phyloP scores from a whole-genome alignment of 2,888 invertebrate species.

The Macaria liturata region DNA sequence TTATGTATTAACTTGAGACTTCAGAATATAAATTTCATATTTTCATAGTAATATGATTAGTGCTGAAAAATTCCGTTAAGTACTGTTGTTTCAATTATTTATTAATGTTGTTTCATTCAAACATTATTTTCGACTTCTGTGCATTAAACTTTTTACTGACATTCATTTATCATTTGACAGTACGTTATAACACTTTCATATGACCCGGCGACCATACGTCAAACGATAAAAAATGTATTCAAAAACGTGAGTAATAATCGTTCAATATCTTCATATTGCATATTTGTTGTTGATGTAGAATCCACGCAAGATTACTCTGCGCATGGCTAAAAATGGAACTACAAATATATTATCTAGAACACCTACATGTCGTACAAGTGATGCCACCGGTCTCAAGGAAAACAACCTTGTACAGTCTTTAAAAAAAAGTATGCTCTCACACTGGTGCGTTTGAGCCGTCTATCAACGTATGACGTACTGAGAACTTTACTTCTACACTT shows the following conservation, averaged over 20 bases:
- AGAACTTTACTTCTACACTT: slow-evolving; percentile 38
- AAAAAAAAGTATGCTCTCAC: slow-evolving; percentile 61
- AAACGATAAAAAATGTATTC: slow-evolving; percentile 53
- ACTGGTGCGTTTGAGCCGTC: slow-evolving; percentile 69
- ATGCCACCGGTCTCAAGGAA: no score
- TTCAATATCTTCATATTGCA: slow-evolving; percentile 78
- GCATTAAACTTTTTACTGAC: slow-evolving; percentile 31
- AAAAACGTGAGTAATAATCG: slow-evolving; percentile 64
- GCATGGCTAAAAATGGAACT: no score
- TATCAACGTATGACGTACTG: slow-evolving; percentile 78
- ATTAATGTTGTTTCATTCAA: slow-evolving; percentile 11
- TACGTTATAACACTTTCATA: slow-evolving; percentile 55
- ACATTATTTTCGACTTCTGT: slow-evolving; percentile 30
- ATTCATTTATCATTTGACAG: slow-evolving; percentile 52
- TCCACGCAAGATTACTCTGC: no score
- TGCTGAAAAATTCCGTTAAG: background rate
- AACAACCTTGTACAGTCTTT: no score
- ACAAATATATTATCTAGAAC: no score
- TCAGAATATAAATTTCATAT: no score
- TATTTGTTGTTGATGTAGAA: slow-evolving; percentile 58
- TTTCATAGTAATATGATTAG: no score
- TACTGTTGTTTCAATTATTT: slow-evolving; percentile 8
- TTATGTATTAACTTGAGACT: no score
- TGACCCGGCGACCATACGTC: slow-evolving; percentile 51
- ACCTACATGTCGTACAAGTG: no score